Base-by-base conservation (phyloP, 2,888 invertebrate species). In the Archaeoteleia sp. region DNA sequence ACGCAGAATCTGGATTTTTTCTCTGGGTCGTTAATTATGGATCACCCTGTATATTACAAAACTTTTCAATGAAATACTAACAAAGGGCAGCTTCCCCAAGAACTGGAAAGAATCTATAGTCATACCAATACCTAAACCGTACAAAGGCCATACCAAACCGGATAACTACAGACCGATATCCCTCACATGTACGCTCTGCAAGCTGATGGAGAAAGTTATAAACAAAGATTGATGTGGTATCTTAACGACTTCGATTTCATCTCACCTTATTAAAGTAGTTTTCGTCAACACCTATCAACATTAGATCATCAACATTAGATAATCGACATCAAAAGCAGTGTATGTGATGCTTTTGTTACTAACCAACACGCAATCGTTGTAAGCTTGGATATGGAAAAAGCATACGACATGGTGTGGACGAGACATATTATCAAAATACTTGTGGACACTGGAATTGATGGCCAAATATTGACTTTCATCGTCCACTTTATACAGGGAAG, bases 211-310 rank as follows among this genome's bases (percentile, higher is more conserved):
- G 45, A 70, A 51, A 35, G 60, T 68, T 2, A 29, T 68, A 5
- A 71, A 60, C 6, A 42, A 46, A 30, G 70, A 29, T 15, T 68
- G 9, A 15, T 25, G 10, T 65, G 66, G 53, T 53, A n/a, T 20
- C 20, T 20, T 20, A 62, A 67, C 1, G 49, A 55, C 10, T 29
- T 72, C 5, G 6, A n/a, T n/a, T n/a, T n/a, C n/a, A n/a, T n/a
- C n/a, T n/a, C n/a, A n/a, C n/a, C n/a, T n/a, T n/a, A n/a, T n/a
- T 60, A 72, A 60, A 60, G 43, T 12, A 70, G 68, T 0, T 66
- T 63, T 13, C 30, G 66, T 30, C 13, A 58, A 13, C n/a, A 57
- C n/a, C 37, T 55, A 6, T 53, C 55, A 4, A 72, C 67, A 1
- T 7, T 20, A 0, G 65, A 65, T 14, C 4, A 35, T 53, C 6